A percentile compares a stretch with the other conserved stretches of the same genome.
Conservation (phyloP, 2,888 invertebrate species). For the Acleris holmiana region DNA sequence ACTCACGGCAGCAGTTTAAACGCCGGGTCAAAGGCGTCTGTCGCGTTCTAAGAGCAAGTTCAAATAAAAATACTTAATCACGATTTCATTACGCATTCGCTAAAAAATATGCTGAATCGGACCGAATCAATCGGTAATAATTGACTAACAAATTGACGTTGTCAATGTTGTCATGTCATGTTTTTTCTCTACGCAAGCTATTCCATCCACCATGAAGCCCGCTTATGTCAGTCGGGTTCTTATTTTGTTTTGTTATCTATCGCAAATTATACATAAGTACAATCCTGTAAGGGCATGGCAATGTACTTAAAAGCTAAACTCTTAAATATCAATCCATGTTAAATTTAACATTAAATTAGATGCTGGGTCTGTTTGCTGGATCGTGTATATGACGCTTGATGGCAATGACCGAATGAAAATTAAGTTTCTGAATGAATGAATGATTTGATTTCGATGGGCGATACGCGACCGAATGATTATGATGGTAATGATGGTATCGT, state of each 20-base stretch:
- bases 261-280: too few species aligned
- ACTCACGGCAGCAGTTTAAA: conserved; percentile 21
- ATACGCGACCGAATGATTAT: conserved; percentile 36
- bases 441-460: conserved; percentile 23
- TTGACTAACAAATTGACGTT: conserved; percentile 18
- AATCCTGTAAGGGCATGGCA: too few species aligned
- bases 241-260: too few species aligned
- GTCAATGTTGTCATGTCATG: too few species aligned
- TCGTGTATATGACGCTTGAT: conserved; percentile 1
- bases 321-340: too few species aligned
- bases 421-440: conserved; percentile 24
- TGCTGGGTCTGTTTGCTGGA: too few species aligned
- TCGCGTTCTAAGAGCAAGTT: conserved; percentile 11
- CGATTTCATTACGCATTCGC: conserved; percentile 36
- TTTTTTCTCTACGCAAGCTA: too few species aligned
- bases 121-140: conserved; percentile 3
- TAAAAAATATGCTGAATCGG: conserved; percentile 5
- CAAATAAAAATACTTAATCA: conserved; percentile 34
- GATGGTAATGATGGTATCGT: conserved; percentile 37
- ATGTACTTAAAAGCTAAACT: too few species aligned
- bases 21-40: conserved; percentile 15
- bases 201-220: too few species aligned
- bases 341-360: too few species aligned
- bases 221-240: too few species aligned
- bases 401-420: conserved; percentile 24